These are phyloP conservation scores for Malurus cyaneus DNA, from an alignment of 2,113 vertebrate species.

Conservation along the genomic window DNA sequence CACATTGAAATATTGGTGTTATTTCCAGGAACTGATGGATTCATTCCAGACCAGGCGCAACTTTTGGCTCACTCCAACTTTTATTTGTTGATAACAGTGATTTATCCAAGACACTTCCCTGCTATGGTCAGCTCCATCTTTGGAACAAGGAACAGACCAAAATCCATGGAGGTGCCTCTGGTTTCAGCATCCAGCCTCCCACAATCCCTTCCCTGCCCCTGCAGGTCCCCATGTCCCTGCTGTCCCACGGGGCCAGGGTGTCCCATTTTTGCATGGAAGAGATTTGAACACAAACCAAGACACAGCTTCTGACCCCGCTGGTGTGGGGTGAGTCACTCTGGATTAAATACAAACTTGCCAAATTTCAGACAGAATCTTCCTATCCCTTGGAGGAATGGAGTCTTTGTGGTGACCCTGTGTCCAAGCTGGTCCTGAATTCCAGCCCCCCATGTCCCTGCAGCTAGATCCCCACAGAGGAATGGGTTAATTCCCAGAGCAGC, in stretches of 20 bases:
- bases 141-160: background rate
- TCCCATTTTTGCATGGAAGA: background rate
- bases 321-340: background rate
- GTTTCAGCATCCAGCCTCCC: background rate
- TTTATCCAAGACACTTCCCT: background rate
- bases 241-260: background rate
- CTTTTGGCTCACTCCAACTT: background rate
- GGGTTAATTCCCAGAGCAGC: background rate
- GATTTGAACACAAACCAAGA: background rate
- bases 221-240: background rate
- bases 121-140: background rate
- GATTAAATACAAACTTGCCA: background rate
- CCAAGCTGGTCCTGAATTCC: background rate
- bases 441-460: accelerated
- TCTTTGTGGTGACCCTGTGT: background rate
- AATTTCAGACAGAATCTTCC: background rate
- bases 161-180: background rate
- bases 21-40: background rate
- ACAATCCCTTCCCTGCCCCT: background rate
- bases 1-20: background rate
- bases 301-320: background rate
- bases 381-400: background rate
- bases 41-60: background rate
- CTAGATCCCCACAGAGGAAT: background rate
- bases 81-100: background rate